Evolutionary conservation across 2,797 vertebrate species (phyloP), one percentile per base, ranked within the genome.

Genomic region (Thaleichthys pacificus): DNA sequence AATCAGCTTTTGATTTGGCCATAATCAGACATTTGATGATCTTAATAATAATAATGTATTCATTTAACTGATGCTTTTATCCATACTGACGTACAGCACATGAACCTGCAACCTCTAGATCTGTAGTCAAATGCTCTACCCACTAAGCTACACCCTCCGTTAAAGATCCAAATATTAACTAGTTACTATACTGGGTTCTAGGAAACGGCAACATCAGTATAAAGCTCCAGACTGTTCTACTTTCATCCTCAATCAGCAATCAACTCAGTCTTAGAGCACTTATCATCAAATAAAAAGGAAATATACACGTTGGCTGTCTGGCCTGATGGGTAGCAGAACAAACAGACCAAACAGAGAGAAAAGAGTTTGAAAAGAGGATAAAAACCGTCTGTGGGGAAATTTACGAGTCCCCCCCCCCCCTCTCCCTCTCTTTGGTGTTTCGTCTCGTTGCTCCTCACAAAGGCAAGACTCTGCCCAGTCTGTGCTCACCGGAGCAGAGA

Each of bases 311-410:
- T 15, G 60, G 73, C 78, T 80, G 89, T 89, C 61, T 82, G 66
- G 22, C 74, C 72, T 84, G 88, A 85, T 81, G 70, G 75, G 79
- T 86, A 82, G 79, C 78, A 69, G 74, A 81, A 69, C 73, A 69
- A 86, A 77, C 75, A 84, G 74, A 81, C 70, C 73, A 69, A 86
- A 77, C 75, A 84, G 80, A 86, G 78, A 81, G 82, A 61, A 82
- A 72, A 76, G 64, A 28, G 58, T 70, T 4, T 15, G 26, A 49
- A 58, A 61, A 65, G 28, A 28, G 24, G 15, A 79, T 80, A 77
- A 86, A 84, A 86, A 86, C 74, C 71, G 84, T 84, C 86, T 82
- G 75, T 69, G 65, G 85, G 66, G 51, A 80, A 74, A 84, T 89
- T 87, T 89, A 88, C 84, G 80, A 86, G 81, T 58, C 69, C 71